Evolutionary conservation across 2,888 invertebrate species (phyloP), one percentile per base, ranked within the genome.

Genomic region (Drosophila putrida): DNA sequence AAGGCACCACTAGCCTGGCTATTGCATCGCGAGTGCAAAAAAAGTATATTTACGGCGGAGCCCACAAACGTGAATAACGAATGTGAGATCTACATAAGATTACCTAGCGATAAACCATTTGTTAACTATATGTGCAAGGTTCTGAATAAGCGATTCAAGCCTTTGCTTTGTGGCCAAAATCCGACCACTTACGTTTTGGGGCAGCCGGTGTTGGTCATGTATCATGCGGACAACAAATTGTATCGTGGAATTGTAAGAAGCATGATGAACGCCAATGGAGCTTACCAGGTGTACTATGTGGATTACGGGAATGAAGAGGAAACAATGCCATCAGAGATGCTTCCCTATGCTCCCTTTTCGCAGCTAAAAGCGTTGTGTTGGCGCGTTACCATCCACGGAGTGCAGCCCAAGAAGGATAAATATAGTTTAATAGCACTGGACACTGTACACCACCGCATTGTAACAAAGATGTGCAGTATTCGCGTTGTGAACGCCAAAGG

Each of bases 271-370:
- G n/a, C 53, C 0, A 6, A 63, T 77, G 91, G 2, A 80, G 88
- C 55, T 92, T 95, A 71, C 71, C 93, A 59, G 1, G 95, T 97
- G 0, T 93, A 94, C 55, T 97, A 96, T 92, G 94, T 97, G 1
- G 98, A 98, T 92, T 98, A 96, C 88, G 98, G 98, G 0, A 97
- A 97, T 88, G 93, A 94, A 41, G 97, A 97, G 90, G 90, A 91
- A 0, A 94, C 96, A 63, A 78, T 93, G 0, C 92, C 94, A 11
- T 90, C 92, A 1, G 93, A 95, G 57, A 83, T 97, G 54, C 93
- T 95, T 20, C 95, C 95, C 72, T 94, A 94, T 76, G 93, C 95
- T 1, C 94, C 95, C 5, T 93, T 95, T 47, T 93, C 94, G 0
- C 93, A 96, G 53, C 93, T 96, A 61, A 96, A 96, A 0, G 93